These are phyloP conservation scores for Ptilorrhoa leucosticta DNA, from an alignment of 2,113 vertebrate genomes.

Conservation along the genomic window DNA sequence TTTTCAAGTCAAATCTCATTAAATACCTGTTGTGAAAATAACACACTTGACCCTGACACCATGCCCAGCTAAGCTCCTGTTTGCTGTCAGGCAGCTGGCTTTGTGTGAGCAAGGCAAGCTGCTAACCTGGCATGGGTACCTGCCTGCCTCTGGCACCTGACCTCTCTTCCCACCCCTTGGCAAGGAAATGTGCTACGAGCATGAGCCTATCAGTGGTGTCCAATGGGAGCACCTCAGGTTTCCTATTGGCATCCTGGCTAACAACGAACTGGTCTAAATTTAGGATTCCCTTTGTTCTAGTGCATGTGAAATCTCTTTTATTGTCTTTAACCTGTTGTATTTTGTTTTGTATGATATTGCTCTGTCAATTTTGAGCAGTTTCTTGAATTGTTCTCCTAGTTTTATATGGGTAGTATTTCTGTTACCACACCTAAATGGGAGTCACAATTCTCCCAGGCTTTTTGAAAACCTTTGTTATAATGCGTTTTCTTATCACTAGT, in stretches of 20 bases:
- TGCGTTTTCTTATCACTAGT: background rate
- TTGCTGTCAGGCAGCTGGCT: background rate
- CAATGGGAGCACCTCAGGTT: background rate
- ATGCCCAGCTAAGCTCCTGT: background rate
- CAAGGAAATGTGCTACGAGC: fast-evolving
- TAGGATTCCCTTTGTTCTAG: background rate
- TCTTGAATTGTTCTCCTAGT: background rate
- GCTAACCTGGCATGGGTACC: background rate
- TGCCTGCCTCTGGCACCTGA: background rate
- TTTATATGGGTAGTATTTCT: background rate
- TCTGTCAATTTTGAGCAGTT: background rate
- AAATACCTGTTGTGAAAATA: background rate
- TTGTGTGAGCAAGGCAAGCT: background rate
- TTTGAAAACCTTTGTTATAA: background rate
- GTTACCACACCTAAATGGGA: background rate
- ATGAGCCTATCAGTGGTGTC: background rate
- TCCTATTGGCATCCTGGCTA: background rate
- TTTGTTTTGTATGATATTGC: background rate
- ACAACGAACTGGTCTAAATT: background rate
- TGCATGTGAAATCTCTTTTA: fast-evolving
- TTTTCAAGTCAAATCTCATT: background rate
- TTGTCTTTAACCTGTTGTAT: background rate
- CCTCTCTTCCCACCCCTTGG: background rate
- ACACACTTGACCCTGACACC: background rate
- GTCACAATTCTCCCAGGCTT: background rate